A percentile compares a stretch with the other conserved stretches of the same genome.
Conservation (phyloP, 1,140 invertebrate species). For the Eupeodes corollae region DNA sequence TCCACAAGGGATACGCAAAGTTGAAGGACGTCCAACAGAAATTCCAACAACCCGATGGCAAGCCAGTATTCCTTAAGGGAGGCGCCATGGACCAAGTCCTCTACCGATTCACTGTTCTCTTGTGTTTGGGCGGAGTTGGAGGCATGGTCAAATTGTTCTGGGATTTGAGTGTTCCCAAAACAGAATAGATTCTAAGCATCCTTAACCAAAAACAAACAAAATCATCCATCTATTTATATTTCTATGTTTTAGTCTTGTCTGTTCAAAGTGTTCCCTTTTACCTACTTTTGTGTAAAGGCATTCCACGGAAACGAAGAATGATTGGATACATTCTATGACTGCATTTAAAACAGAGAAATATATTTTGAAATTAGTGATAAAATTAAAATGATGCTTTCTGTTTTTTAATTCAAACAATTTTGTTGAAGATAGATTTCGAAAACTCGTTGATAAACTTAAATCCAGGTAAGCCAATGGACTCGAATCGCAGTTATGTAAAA, state of each 20-base stretch:
- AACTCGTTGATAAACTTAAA: too few relatives aligned
- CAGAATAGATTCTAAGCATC: conserved; percentile 10
- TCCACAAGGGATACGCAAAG: conserved; percentile 32
- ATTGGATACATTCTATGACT: conserved; percentile 24
- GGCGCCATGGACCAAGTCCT: conserved; percentile 45
- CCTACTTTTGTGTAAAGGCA: too few relatives aligned
- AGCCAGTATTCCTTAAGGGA: conserved; percentile 49
- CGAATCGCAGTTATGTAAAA: too few relatives aligned
- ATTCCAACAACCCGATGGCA: conserved; percentile 41
- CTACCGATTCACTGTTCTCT: conserved; percentile 38
- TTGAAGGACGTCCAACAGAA: conserved; percentile 34
- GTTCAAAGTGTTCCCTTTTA: background rate
- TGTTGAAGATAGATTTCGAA: too few relatives aligned
- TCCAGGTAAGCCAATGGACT: too few relatives aligned
- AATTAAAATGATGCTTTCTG: too few relatives aligned
- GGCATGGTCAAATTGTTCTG: conserved; percentile 34
- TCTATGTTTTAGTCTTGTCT: conserved; percentile 15
- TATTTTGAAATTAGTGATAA: background rate
- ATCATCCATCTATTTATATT: conserved; percentile 17
- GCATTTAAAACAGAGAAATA: conserved; percentile 31
- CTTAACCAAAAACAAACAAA: background rate
- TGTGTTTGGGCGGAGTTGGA: conserved; percentile 35
- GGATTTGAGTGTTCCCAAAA: conserved; percentile 30
- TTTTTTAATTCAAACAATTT: too few relatives aligned
- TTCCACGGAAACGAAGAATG: conserved; percentile 13